Base-by-base conservation (phyloP, 2,797 vertebrate species). In the Gouania willdenowi region DNA sequence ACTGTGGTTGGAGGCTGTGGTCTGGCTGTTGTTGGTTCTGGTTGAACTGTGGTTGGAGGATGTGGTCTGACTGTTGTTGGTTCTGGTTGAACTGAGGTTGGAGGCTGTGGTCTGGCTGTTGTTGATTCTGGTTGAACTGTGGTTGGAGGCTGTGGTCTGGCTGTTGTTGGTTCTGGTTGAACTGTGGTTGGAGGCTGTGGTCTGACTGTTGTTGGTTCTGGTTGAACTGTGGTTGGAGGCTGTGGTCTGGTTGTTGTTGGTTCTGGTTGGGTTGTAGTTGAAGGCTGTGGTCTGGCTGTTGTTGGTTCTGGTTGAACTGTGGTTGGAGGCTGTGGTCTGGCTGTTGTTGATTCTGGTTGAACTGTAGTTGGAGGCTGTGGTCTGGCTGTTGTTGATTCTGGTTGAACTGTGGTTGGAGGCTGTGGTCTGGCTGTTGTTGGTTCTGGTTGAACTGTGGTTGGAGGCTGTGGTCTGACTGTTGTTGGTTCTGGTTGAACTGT, bases 81-180 rank as follows among this genome's bases (percentile, higher is more conserved):
- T 4, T 28, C 27, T 10, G 41, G 41, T 13, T 23, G 8, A 20
- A 6, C 7, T 41, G 81, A 27, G 35, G 25, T 21, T 21, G 43
- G 8, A 2, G 1, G 8, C 3, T 31, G n/a, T 10, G 40, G 36
- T 9, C 5, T 6, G 2, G 1, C 4, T 37, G 54, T 39, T 1
- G 61, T 26, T 26, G 5, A n/a, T 2, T 30, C n/a, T 9, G 39
- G 35, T 7, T 3, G 6, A 3, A 2, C 4, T 38, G 51, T 36
- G 1, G 66, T 45, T 50, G 23, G 5, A 2, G 14, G 34, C 3
- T 30, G 6, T 43, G 47, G 16, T 5, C 4, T 11, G 5, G 26
- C 26, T 59, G 76, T 33, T 27, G 26, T 20, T 20, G 5, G 19
- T 20, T 10, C 10, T 10, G 19, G 19, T 6, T 6, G 3, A 12